phyloP scores from a whole-genome alignment of 2,797 vertebrate genomes.

The Falco columbarius region DNA sequence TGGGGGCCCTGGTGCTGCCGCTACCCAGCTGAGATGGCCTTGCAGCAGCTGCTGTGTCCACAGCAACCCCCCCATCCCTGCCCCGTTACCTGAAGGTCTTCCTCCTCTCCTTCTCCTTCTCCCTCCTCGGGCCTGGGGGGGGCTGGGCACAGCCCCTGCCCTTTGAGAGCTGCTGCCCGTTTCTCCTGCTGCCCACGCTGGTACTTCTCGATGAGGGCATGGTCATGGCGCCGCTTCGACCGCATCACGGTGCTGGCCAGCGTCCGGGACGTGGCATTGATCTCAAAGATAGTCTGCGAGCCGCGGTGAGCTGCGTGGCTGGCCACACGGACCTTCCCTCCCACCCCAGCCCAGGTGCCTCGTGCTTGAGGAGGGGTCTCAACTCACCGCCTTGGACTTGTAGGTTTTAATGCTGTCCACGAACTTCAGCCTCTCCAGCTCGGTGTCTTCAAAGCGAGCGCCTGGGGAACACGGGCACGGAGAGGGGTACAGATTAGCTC shows the following conservation, averaged over 20 bases:
- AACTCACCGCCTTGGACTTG: constrained; percentile 88
- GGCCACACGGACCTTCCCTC: fast-evolving
- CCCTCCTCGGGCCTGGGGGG: fast-evolving
- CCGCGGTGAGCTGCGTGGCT: fast-evolving
- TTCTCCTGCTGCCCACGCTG: constrained; percentile 77
- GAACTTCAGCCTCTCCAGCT: constrained; percentile 88
- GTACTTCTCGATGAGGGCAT: constrained; percentile 82
- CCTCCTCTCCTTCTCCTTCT: not conserved
- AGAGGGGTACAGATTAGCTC: not conserved
- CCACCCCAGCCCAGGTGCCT: not conserved
- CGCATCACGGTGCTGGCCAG: constrained; percentile 89
- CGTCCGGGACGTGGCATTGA: constrained; percentile 88
- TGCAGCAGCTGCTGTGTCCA: not conserved
- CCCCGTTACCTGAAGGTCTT: constrained; percentile 5
- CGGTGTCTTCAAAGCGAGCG: constrained; percentile 82
- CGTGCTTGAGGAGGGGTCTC: fast-evolving
- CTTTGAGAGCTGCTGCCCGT: constrained; percentile 39
- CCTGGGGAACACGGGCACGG: constrained; percentile 66
- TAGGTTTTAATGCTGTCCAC: constrained; percentile 91
- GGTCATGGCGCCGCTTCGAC: constrained; percentile 85
- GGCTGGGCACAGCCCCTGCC: not conserved
- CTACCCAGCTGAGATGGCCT: fast-evolving
- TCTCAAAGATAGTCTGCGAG: constrained; percentile 94
- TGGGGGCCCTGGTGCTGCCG: not conserved
- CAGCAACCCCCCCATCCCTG: fast-evolving